Evolutionary conservation across 2,113 vertebrate species (phyloP).

Genomic region (Lethenteron camtschaticum): DNA sequence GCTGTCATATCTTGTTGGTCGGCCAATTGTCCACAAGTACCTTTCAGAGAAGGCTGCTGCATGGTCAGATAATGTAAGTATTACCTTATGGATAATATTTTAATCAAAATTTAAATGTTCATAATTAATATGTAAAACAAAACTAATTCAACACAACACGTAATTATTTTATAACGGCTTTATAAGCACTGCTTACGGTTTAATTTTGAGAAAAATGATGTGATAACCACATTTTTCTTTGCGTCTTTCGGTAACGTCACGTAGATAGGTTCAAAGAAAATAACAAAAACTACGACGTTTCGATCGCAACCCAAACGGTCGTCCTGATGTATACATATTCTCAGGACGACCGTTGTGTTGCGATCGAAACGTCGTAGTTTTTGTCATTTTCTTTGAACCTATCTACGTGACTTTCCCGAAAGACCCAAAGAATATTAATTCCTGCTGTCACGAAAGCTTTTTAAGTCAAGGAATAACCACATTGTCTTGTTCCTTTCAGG

Average conservation of each 20-base stretch:
- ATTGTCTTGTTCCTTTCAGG: conserved; percentile 26
- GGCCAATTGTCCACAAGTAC: conserved; percentile 83
- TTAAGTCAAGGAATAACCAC: neutral
- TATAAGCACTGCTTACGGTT: too few relatives aligned
- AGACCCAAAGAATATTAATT: neutral
- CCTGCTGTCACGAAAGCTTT: neutral
- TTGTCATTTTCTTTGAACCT: neutral
- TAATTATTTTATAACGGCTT: too few relatives aligned
- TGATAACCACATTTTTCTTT: too few relatives aligned
- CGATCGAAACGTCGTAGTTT: neutral
- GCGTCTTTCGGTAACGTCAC: too few relatives aligned
- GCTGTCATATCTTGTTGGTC: conserved; percentile 83
- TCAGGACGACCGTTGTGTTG: neutral
- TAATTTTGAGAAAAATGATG: too few relatives aligned
- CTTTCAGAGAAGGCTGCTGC: conserved; percentile 74
- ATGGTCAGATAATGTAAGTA: conserved; percentile 86
- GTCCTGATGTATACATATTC: neutral
- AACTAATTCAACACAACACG: too few relatives aligned
- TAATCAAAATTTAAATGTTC: too few relatives aligned
- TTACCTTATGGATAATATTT: neutral
- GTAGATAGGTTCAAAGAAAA: too few relatives aligned
- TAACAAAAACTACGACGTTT: too few relatives aligned
- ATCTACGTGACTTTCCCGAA: neutral
- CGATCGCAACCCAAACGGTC: too few relatives aligned
- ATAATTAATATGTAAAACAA: too few relatives aligned